These are phyloP conservation scores for Triplophysa yarkandensis DNA, from an alignment of 2,797 vertebrate species.

Conservation along the genomic window DNA sequence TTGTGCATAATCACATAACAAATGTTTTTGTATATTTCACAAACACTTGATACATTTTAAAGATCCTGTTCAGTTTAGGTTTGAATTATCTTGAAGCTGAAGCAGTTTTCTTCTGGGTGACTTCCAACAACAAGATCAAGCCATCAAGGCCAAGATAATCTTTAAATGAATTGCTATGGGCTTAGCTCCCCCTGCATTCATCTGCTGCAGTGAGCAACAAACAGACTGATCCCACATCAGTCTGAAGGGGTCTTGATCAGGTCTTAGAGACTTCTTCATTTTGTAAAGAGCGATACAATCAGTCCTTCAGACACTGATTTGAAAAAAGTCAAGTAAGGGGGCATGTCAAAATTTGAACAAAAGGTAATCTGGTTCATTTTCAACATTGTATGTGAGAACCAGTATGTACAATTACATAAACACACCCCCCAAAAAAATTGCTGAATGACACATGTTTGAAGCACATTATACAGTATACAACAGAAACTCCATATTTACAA, in stretches of 20 bases:
- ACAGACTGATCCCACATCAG: conserved; percentile 10
- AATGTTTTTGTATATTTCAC: not conserved
- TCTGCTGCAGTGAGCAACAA: conserved; percentile 4
- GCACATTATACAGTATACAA: no score
- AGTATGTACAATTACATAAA: no score
- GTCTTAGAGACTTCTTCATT: not conserved
- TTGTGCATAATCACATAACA: not conserved
- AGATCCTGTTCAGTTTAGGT: not conserved
- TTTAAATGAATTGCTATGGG: conserved; percentile 33
- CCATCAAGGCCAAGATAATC: conserved; percentile 32
- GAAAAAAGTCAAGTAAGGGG: not conserved
- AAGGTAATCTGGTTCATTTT: no score
- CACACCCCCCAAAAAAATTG: no score
- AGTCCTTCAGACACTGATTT: not conserved
- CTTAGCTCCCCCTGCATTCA: conserved; percentile 26
- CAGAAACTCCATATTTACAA: conserved; percentile 11
- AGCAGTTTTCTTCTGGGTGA: not conserved
- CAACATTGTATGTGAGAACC: no score
- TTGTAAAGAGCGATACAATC: not conserved
- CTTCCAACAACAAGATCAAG: conserved; percentile 25
- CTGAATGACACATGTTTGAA: no score
- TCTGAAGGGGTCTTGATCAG: not conserved
- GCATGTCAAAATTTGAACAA: not conserved
- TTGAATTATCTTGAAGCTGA: conserved; percentile 11
- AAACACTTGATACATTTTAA: not conserved